These are phyloP conservation scores for Chymomyza procnemis DNA, from an alignment of 2,888 invertebrate genomes.

Conservation along the genomic window DNA sequence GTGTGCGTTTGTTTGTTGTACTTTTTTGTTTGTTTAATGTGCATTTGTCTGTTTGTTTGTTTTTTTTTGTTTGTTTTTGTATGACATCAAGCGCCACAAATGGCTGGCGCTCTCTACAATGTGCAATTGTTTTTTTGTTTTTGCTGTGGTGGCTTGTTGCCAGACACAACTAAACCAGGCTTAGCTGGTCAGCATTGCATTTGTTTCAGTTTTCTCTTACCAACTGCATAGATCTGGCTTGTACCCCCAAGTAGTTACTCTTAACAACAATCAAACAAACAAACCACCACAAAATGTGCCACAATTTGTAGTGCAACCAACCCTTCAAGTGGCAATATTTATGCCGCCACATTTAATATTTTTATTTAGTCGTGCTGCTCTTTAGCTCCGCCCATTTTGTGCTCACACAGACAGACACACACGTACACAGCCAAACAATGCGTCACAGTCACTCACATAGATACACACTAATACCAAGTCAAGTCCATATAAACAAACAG, in stretches of 20 bases:
- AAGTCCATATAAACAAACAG: constrained; percentile 22
- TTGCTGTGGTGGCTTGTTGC: constrained; percentile 18
- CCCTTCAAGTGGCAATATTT: neutral
- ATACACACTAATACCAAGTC: constrained; percentile 65
- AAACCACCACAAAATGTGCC: neutral
- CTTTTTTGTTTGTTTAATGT: constrained; percentile 44
- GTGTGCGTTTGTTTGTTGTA: no score
- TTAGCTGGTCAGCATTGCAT: no score
- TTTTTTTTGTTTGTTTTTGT: constrained; percentile 27
- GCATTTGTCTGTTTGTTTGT: constrained; percentile 52
- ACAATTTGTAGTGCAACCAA: neutral
- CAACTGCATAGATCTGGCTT: no score
- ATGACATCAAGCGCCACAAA: constrained; percentile 1
- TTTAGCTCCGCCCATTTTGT: constrained; percentile 68
- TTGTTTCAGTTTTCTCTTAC: no score
- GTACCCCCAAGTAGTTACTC: no score
- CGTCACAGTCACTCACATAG: constrained; percentile 73
- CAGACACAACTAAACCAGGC: no score
- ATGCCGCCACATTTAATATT: constrained; percentile 11
- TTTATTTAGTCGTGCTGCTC: constrained; percentile 38
- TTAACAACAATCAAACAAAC: neutral
- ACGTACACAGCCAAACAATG: constrained; percentile 4
- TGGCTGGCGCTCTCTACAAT: constrained; percentile 9
- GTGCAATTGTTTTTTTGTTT: constrained; percentile 26
- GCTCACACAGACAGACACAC: constrained; percentile 25